Conservation (phyloP, 1,140 invertebrate genomes). For the Aphelinus atriplicis region DNA sequence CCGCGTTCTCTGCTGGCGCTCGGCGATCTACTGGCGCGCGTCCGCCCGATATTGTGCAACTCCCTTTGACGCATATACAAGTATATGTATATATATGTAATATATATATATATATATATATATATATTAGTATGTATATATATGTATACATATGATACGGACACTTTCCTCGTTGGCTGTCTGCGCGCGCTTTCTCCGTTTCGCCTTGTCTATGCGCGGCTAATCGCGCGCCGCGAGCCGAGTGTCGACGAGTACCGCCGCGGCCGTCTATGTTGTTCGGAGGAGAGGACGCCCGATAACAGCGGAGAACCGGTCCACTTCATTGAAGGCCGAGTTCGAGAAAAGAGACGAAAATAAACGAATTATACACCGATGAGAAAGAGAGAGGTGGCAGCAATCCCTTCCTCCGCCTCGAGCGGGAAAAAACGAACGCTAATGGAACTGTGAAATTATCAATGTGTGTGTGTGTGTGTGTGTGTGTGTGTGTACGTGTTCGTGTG, state of each 20-base stretch:
- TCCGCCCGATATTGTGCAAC: conserved; percentile 16
- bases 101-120: too few relatives aligned
- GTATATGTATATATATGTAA: too few relatives aligned
- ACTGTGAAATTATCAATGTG: conserved; percentile 1
- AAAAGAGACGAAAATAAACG: not conserved
- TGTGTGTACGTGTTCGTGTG: not conserved
- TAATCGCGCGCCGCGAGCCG: not conserved
- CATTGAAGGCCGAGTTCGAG: conserved; percentile 15
- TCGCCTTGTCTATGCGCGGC: not conserved
- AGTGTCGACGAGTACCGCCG: not conserved
- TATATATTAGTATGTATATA: too few relatives aligned
- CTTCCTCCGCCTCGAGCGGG: not conserved
- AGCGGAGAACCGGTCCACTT: conserved; percentile 22
- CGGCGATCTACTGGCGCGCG: not conserved
- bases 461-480: not conserved
- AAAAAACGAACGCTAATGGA: not conserved
- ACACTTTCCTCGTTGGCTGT: too few relatives aligned
- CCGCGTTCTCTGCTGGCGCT: conserved; percentile 7
- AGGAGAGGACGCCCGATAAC: not conserved
- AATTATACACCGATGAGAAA: not conserved
- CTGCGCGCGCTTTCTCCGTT: too few relatives aligned
- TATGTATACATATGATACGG: too few relatives aligned
- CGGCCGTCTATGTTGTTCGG: not conserved
- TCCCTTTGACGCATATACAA: too few relatives aligned
- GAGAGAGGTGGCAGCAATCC: not conserved